Percentiles rank a stretch among this genome's conserved stretches.
Evolutionary conservation across 2,797 vertebrate genomes (phyloP).

Genomic region (Dendrocincla fuliginosa): DNA sequence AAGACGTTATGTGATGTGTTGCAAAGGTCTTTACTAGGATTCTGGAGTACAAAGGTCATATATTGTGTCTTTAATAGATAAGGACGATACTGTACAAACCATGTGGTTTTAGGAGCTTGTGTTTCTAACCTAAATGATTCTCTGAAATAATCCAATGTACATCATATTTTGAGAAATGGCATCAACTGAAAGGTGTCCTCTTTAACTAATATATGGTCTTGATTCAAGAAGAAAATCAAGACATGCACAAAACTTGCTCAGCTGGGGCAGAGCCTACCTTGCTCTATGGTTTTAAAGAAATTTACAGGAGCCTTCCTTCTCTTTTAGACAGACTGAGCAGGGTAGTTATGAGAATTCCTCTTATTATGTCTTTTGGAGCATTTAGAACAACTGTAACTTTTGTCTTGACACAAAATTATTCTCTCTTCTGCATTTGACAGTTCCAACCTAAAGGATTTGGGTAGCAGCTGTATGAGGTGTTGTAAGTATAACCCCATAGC

Average conservation of each 20-base stretch:
- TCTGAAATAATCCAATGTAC: not conserved
- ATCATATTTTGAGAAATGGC: not conserved
- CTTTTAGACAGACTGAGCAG: not conserved
- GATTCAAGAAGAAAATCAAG: not conserved
- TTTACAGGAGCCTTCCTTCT: not conserved
- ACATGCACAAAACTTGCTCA: not conserved
- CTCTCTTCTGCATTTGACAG: not conserved
- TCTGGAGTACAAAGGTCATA: constrained; percentile 40
- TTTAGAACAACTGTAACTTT: not conserved
- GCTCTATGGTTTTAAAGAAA: not conserved
- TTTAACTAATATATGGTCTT: not conserved
- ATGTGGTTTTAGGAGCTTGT: not conserved
- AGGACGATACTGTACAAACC: constrained; percentile 20
- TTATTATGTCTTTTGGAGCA: not conserved
- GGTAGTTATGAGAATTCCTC: rapidly evolving
- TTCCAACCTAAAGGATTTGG: not conserved
- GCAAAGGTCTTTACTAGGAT: constrained; percentile 57
- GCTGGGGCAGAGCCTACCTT: not conserved
- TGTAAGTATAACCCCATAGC: rapidly evolving
- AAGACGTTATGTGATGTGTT: constrained; percentile 61
- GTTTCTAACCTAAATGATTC: not conserved
- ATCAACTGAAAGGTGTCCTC: not conserved
- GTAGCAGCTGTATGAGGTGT: not conserved
- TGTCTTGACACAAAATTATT: not conserved
- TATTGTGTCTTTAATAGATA: constrained; percentile 53